Evolutionary conservation across 2,888 invertebrate genomes (phyloP).

Genomic region (Stenodema calcarata): DNA sequence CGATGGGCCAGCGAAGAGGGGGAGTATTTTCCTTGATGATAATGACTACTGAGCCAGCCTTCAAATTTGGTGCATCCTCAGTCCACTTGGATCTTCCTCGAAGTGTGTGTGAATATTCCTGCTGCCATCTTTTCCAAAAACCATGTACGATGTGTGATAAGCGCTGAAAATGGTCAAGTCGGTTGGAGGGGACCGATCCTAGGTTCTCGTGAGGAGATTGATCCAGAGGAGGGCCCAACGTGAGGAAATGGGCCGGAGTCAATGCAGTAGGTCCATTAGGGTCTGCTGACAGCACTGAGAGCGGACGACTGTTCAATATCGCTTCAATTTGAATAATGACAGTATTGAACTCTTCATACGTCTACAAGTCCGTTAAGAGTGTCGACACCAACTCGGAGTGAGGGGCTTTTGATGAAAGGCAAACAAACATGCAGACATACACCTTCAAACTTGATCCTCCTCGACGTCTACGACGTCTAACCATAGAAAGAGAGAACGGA

Average conservation of each 20-base stretch:
- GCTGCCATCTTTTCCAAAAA: background rate
- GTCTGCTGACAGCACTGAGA: background rate
- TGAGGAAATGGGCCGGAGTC: background rate
- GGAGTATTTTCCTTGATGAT: background rate
- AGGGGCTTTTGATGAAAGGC: background rate
- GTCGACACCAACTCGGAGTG: background rate
- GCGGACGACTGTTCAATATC: background rate
- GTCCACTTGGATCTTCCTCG: background rate
- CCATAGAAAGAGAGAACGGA: background rate
- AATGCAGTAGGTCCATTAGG: background rate
- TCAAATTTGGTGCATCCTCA: background rate
- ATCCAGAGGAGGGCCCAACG: background rate
- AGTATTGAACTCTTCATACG: background rate
- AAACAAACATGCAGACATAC: background rate
- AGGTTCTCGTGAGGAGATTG: background rate
- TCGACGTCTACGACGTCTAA: background rate
- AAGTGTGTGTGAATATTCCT: background rate
- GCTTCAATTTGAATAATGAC: background rate
- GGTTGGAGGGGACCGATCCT: background rate
- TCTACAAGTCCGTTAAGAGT: background rate
- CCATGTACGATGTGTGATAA: background rate
- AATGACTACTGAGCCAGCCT: background rate
- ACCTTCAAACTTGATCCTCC: background rate
- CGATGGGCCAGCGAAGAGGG: background rate
- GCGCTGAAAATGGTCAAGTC: background rate